A percentile compares a stretch with the other conserved stretches of the same genome.
These are phyloP conservation scores for Parascotia fuliginaria DNA, from an alignment of 2,888 invertebrate genomes.

Conservation along the genomic window DNA sequence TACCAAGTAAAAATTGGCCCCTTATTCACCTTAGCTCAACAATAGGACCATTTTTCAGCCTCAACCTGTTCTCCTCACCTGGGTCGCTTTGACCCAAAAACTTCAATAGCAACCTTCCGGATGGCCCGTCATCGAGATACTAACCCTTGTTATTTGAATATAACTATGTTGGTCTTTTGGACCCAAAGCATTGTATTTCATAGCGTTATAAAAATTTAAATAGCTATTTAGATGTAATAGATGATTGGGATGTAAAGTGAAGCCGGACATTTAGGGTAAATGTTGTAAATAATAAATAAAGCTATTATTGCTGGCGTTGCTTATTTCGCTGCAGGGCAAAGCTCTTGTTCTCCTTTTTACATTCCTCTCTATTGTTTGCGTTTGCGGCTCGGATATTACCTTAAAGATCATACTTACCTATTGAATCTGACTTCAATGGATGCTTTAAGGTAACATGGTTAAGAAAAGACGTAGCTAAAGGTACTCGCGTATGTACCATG, in stretches of 20 bases:
- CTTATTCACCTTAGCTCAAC: conserved; percentile 16
- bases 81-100: conserved; percentile 29
- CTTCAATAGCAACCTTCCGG: conserved; percentile 43
- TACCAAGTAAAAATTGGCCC: conserved; percentile 25
- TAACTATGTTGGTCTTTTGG: conserved; percentile 28
- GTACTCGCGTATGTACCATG: too few relatives aligned
- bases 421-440: too few relatives aligned
- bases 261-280: too few relatives aligned
- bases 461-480: too few relatives aligned
- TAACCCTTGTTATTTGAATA: conserved; percentile 38
- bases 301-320: too few relatives aligned
- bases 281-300: too few relatives aligned
- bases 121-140: conserved; percentile 39
- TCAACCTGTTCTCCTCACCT: conserved; percentile 20
- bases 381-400: too few relatives aligned
- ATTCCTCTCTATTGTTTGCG: too few relatives aligned
- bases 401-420: too few relatives aligned
- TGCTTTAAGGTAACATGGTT: too few relatives aligned
- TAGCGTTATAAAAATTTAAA: conserved; percentile 32
- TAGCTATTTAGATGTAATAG: conserved; percentile 19
- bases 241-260: neutral
- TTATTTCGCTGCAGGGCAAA: too few relatives aligned
- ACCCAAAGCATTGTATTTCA: conserved; percentile 23
- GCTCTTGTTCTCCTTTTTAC: too few relatives aligned
- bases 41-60: conserved; percentile 37